Evolutionary conservation across 2,888 invertebrate genomes (phyloP), one percentile per base, ranked within the genome.

Genomic region (Ornithoptera alexandrae): DNA sequence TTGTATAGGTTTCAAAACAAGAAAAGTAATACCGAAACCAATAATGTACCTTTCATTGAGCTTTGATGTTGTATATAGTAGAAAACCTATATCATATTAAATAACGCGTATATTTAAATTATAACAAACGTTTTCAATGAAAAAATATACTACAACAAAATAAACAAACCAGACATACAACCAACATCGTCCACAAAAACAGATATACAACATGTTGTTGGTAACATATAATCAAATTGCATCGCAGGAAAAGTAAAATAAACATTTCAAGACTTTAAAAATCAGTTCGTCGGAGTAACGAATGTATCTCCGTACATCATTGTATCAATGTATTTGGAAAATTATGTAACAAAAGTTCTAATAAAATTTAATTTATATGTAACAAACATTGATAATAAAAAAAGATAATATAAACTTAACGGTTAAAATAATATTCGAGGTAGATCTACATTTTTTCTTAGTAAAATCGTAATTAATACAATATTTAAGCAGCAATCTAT

Each of bases 381-480:
- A 17, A 70, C 59, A 62, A 62, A 69, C n/a, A 22, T 36, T 20
- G 58, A 42, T 50, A 58, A 5, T n/a, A n/a, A 53, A 53, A 6
- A 53, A 53, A n/a, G 18, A 18, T 53, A 12, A n/a, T 53, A n/a
- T 66, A 62, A 64, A 66, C 65, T 62, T 69, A 69, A 62, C 65
- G 18, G 42, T 64, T 56, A 69, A 62, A 67, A 42, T 2, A 62
- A 62, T 58, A 46, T 46, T 65, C 22, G n/a, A 62, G 70, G 30
- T 30, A 70, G 70, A 62, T 70, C 66, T 66, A 62, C 30, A 59
- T 18, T n/a, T 56, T 18, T 63, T 59, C 18, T n/a, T 59, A 20
- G 30, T 39, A 39, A 2, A 67, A 53, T n/a, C 18, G 2, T n/a
- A 53, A n/a, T n/a, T n/a, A 53, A 53, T 53, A 53, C 18, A 53